Conservation (phyloP, 1,140 invertebrate genomes). For the Drosophila elegans region DNA sequence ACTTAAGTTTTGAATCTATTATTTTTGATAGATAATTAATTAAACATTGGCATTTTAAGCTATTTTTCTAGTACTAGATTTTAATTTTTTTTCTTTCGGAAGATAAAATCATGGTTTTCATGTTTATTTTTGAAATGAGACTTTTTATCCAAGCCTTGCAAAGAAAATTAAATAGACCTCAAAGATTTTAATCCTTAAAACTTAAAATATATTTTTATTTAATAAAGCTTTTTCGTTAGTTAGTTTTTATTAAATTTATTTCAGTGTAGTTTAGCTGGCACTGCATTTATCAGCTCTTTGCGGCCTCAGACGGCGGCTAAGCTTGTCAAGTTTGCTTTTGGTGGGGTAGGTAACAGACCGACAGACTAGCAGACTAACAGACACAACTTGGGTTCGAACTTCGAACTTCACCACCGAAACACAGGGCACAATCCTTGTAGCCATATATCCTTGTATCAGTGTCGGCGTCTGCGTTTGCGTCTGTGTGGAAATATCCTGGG, state of each 20-base stretch:
- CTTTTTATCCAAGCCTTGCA: no score
- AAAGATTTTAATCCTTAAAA: no score
- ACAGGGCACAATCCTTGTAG: conserved; percentile 20
- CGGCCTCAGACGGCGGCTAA: conserved; percentile 44
- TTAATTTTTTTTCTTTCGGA: no score
- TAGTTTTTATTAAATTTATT: not conserved
- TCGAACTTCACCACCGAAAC: conserved; percentile 61
- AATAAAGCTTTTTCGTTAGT: not conserved
- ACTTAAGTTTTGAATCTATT: no score
- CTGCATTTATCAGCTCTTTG: conserved; percentile 47
- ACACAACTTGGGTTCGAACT: conserved; percentile 43
- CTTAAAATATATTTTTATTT: not conserved
- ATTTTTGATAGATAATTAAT: no score
- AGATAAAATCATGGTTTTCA: no score
- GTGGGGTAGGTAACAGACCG: conserved; percentile 71
- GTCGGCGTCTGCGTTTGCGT: conserved; percentile 15
- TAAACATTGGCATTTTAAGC: no score
- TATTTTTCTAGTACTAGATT: no score
- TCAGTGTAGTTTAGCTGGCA: conserved; percentile 3
- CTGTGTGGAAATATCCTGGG: conserved; percentile 2
- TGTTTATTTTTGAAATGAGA: no score
- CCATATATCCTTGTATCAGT: conserved; percentile 20
- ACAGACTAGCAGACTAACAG: conserved; percentile 29
- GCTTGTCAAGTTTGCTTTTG: conserved; percentile 80
- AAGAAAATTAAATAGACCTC: no score